Percentiles rank a stretch among this genome's conserved stretches.
Evolutionary conservation across 2,797 vertebrate species (phyloP).

Genomic region (Chrysocyon brachyurus): DNA sequence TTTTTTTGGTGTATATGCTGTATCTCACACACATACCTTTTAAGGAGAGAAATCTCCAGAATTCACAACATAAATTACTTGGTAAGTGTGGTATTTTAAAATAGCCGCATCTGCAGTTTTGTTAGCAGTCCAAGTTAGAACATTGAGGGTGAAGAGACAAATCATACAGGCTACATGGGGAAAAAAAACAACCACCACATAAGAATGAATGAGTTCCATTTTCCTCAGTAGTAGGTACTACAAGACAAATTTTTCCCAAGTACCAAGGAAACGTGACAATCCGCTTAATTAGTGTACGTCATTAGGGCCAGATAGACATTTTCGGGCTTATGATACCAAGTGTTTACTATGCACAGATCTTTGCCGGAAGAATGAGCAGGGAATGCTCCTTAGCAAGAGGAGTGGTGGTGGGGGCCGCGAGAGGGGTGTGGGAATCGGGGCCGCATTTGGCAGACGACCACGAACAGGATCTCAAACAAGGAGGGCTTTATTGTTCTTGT

Average conservation of each 20-base stretch:
- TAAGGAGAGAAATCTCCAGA: not conserved
- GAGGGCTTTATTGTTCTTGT: not conserved
- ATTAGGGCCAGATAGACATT: not conserved
- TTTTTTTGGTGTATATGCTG: not conserved
- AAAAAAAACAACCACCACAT: not conserved
- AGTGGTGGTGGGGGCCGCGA: rapidly evolving
- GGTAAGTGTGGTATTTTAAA: not conserved
- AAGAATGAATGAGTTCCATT: not conserved
- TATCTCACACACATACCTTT: not conserved
- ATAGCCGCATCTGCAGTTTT: not conserved
- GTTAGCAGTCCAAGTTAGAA: not conserved
- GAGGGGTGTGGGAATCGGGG: not conserved
- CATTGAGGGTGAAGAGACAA: not conserved
- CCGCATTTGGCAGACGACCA: not conserved
- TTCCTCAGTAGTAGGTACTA: not conserved
- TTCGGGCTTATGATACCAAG: not conserved
- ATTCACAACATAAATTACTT: not conserved
- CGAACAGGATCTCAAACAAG: not conserved
- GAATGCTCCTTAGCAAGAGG: no score
- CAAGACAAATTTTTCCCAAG: not conserved
- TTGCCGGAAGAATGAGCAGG: not conserved
- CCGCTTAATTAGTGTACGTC: not conserved
- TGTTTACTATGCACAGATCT: not conserved
- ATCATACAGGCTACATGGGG: not conserved
- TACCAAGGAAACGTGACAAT: not conserved